Base-by-base conservation (phyloP, 2,888 invertebrate species). In the Folsomia candida region DNA sequence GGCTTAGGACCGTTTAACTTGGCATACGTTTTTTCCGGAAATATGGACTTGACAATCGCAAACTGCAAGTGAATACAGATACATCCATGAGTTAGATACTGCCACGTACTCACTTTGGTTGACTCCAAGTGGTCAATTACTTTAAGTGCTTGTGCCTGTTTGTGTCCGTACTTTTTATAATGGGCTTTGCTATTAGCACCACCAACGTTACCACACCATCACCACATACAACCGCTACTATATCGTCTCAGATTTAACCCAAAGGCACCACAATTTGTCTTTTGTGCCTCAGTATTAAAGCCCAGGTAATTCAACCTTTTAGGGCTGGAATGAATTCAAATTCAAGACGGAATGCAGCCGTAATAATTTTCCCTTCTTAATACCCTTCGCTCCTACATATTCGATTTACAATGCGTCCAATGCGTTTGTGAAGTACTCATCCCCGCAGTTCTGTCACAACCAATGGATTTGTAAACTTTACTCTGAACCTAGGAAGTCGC, bases 111-210 rank as follows among this genome's bases (percentile, higher is more conserved):
- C n/a, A n/a, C n/a, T n/a, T n/a, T n/a, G n/a, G n/a, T n/a, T n/a
- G n/a, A 64, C 71, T 74, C 71, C 71, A 75, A 72, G 73, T 68
- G 74, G 74, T 76, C 76, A 76, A 76, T 76, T 76, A 76, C 74
- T 76, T 69, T 73, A 76, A 76, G 76, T 76, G 76, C 74, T 76
- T 76, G 76, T 76, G 76, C 74, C 75, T 76, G 76, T 76, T 76
- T 74, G 70, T 76, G 76, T 76, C 72, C 74, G 73, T 76, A 71
- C 71, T 74, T 76, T 74, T 76, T 71, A 70, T 74, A 73, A 75
- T 73, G 74, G 74, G 70, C 74, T 75, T 71, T 63, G 71, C 73
- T 69, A 74, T 74, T 66, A 71, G 68, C 70, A 28, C 63, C 62
- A 51, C 57, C 25, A 28, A 60, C 59, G 57, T 28, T 27, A 59